A percentile compares a stretch with the other conserved stretches of the same genome.
phyloP scores from a whole-genome alignment of 2,797 vertebrate genomes.

The Hephaestus fuliginosus region DNA sequence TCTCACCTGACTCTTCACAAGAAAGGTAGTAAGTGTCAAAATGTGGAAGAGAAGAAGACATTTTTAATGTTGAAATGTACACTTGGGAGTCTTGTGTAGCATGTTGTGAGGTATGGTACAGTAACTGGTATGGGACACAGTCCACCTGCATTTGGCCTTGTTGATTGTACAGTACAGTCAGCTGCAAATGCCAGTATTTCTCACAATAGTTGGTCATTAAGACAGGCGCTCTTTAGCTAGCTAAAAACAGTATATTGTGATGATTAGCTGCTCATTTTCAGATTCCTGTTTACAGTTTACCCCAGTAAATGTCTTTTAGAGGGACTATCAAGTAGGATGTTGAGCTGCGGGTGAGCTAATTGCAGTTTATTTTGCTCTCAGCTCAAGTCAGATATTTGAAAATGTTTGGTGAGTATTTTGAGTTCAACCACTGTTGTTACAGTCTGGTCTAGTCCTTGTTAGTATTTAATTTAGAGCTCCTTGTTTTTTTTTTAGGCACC shows the following conservation, averaged over 20 bases:
- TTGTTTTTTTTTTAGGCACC: background rate
- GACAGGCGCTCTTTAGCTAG: conserved; percentile 1
- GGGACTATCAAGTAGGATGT: background rate
- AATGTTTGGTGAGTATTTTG: conserved; percentile 19
- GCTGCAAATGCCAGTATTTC: background rate
- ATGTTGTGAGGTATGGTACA: too few relatives aligned
- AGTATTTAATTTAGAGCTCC: conserved; percentile 3
- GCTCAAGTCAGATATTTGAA: background rate
- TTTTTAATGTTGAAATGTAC: too few relatives aligned
- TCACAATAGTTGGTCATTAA: background rate
- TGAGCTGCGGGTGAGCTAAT: conserved; percentile 19
- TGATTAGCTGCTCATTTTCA: conserved; percentile 22
- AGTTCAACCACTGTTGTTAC: conserved; percentile 18
- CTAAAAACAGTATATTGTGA: conserved; percentile 16
- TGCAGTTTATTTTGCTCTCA: conserved; percentile 19
- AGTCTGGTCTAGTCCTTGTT: background rate
- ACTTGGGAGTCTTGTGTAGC: too few relatives aligned
- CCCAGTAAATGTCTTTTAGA: conserved; percentile 21
- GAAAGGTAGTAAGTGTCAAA: too few relatives aligned
- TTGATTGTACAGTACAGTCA: background rate
- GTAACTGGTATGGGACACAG: too few relatives aligned
- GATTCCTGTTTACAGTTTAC: conserved; percentile 28
- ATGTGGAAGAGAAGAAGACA: too few relatives aligned
- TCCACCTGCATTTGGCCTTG: background rate
- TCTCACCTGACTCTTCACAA: too few relatives aligned